phyloP scores from a whole-genome alignment of 2,797 vertebrate genomes.

The Schizopygopsis malacanthus region DNA sequence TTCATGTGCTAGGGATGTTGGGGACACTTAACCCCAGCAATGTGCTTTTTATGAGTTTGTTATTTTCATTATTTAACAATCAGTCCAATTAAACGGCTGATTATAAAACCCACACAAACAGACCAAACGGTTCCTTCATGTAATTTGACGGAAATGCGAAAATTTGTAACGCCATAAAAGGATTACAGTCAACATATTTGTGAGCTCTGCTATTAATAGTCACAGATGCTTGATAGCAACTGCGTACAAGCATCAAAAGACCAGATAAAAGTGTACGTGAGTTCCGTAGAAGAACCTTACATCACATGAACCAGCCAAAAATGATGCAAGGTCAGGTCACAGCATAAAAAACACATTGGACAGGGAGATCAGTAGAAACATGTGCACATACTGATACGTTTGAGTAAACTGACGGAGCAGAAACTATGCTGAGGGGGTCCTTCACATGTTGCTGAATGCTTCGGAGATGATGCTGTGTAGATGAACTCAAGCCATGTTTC shows the following conservation, averaged over 20 bases:
- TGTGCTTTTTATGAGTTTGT: slow-evolving; percentile 10
- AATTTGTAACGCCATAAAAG: not conserved
- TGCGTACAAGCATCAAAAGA: not conserved
- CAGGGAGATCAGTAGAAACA: slow-evolving; percentile 56
- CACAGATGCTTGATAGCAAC: not conserved
- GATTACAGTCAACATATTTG: not conserved
- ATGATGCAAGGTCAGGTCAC: slow-evolving; percentile 50
- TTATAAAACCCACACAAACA: slow-evolving; percentile 16
- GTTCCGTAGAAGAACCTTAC: not conserved
- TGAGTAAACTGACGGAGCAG: slow-evolving; percentile 61
- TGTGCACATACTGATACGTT: slow-evolving; percentile 72
- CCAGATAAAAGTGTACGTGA: not conserved
- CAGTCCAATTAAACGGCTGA: not conserved
- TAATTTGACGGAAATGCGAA: not conserved
- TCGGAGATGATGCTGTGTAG: slow-evolving; percentile 63
- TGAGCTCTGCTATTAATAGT: not conserved
- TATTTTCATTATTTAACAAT: slow-evolving; percentile 34
- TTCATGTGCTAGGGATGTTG: slow-evolving; percentile 65
- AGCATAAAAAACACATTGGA: slow-evolving; percentile 35
- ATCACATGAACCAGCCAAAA: slow-evolving; percentile 14
- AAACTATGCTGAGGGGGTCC: slow-evolving; percentile 72
- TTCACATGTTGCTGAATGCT: slow-evolving; percentile 63
- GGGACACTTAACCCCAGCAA: slow-evolving; percentile 35
- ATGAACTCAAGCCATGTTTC: slow-evolving; percentile 55
- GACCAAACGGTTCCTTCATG: not conserved